A percentile compares a stretch with the other conserved stretches of the same genome.
Conservation (phyloP, 2,797 vertebrate genomes). For the Tokudaia muenninki region DNA sequence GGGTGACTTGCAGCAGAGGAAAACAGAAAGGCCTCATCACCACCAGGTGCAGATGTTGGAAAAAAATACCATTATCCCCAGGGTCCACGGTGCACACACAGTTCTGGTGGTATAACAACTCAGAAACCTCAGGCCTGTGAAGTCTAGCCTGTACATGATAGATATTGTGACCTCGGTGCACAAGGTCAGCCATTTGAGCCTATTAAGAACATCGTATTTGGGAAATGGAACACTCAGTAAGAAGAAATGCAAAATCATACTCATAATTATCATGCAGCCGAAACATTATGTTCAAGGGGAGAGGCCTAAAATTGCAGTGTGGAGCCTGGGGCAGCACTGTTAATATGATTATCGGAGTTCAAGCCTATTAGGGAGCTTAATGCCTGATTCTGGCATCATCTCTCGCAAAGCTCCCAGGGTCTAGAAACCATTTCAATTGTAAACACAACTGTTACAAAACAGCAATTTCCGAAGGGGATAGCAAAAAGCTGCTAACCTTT, state of each 20-base stretch:
- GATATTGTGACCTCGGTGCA: not conserved
- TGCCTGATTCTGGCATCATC: slow-evolving; percentile 76
- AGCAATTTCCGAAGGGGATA: slow-evolving; percentile 70
- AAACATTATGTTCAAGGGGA: slow-evolving; percentile 58
- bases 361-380: slow-evolving; percentile 63
- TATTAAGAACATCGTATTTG: slow-evolving; percentile 42
- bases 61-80: slow-evolving; percentile 34
- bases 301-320: slow-evolving; percentile 63
- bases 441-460: slow-evolving; percentile 61
- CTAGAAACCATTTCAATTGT: slow-evolving; percentile 67
- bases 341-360: slow-evolving; percentile 68
- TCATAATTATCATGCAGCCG: slow-evolving; percentile 65
- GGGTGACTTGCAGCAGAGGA: slow-evolving; percentile 57
- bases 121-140: slow-evolving; percentile 14
- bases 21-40: slow-evolving; percentile 60
- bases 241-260: slow-evolving; percentile 70
- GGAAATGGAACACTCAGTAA: slow-evolving; percentile 54
- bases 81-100: not conserved
- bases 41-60: slow-evolving; percentile 59
- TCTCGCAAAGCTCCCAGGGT: slow-evolving; percentile 48
- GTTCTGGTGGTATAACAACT: slow-evolving; percentile 3
- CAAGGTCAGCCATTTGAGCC: slow-evolving; percentile 8
- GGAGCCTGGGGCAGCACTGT: slow-evolving; percentile 65
- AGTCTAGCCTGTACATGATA: not conserved
- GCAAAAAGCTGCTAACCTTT: slow-evolving; percentile 74